Percentiles rank a stretch among this genome's conserved stretches.
Evolutionary conservation across 2,888 invertebrate species (phyloP).

Genomic region (Aelia acuminata): DNA sequence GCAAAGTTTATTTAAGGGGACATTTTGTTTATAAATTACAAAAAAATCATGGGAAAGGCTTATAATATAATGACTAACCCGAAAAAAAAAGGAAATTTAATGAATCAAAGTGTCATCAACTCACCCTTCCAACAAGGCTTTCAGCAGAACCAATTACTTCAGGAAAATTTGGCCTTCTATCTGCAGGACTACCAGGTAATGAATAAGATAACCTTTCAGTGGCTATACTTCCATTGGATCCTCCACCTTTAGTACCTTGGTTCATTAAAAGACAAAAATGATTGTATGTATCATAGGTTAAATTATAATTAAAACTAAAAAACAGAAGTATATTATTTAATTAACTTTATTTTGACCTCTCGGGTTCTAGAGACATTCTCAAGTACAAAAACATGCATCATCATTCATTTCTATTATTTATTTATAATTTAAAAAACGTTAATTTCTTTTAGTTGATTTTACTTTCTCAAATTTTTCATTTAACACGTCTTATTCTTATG

Average conservation of each 20-base stretch:
- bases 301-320: no score
- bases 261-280: not conserved
- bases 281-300: not conserved
- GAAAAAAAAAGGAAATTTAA: not conserved
- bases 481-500: no score
- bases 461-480: no score
- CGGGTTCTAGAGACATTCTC: no score
- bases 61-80: not conserved
- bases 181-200: conserved; percentile 79
- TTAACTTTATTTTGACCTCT: no score
- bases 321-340: no score
- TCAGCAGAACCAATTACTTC: conserved; percentile 94
- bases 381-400: no score
- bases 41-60: not conserved
- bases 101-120: conserved; percentile 66
- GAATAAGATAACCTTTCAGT: conserved; percentile 78
- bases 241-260: conserved; percentile 71
- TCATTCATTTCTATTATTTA: no score
- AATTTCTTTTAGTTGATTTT: no score
- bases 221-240: conserved; percentile 74
- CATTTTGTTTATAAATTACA: not conserved
- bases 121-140: conserved; percentile 93
- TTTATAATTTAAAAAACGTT: no score
- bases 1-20: not conserved
- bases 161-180: conserved; percentile 77